Conservation (phyloP, 2,113 vertebrate species). For the Hipposideros armiger region DNA sequence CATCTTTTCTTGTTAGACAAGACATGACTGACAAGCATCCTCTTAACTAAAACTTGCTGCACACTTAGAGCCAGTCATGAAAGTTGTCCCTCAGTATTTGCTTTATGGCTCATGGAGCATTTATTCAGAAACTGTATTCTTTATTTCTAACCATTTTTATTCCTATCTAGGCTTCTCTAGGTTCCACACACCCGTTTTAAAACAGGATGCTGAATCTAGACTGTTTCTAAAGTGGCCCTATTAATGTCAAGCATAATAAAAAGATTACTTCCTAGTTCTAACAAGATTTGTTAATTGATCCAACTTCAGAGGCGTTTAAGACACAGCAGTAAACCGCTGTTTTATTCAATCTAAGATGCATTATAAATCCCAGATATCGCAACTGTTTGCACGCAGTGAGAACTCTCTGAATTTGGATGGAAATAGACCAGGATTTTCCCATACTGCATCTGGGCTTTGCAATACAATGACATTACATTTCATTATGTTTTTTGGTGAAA, state of each 20-base stretch:
- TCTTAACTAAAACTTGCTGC: background rate
- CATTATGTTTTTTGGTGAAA: constrained; percentile 23
- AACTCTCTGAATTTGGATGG: background rate
- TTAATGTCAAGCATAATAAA: background rate
- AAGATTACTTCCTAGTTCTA: constrained; percentile 6
- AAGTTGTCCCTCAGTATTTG: background rate
- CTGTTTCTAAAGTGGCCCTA: constrained; percentile 9
- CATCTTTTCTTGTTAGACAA: background rate
- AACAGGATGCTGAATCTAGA: constrained; percentile 22
- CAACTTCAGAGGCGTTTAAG: constrained; percentile 34
- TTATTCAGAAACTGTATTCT: background rate
- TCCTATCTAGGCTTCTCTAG: background rate
- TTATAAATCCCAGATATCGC: background rate
- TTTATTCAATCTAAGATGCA: background rate
- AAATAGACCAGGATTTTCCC: background rate
- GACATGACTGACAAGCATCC: background rate
- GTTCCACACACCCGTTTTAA: background rate
- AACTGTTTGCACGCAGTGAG: background rate
- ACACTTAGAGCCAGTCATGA: background rate
- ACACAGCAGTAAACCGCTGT: background rate
- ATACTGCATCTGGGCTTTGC: background rate
- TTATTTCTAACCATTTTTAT: constrained; percentile 47
- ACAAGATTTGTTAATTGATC: background rate
- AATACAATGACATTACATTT: background rate
- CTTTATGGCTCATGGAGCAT: background rate